A percentile compares a stretch with the other conserved stretches of the same genome.
Evolutionary conservation across 2,888 invertebrate genomes (phyloP).

Genomic region (Oligia fasciuncula): DNA sequence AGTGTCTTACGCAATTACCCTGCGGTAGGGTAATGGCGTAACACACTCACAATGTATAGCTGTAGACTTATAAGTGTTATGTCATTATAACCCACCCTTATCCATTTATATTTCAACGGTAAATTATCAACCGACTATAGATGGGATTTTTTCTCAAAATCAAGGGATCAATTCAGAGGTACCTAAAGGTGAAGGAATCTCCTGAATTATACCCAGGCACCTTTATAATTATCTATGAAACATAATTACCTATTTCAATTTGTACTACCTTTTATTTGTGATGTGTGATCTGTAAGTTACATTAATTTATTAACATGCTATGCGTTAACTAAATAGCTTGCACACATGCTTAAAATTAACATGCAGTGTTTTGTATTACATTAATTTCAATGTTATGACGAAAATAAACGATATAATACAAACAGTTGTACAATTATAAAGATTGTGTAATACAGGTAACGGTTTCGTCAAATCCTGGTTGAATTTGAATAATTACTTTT

Average conservation of each 20-base stretch:
- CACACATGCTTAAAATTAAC: background rate
- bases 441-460: background rate
- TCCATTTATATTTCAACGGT: background rate
- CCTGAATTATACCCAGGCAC: background rate
- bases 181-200: too few species aligned
- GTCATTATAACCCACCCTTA: background rate
- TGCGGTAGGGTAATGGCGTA: background rate
- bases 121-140: background rate
- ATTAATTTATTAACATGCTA: background rate
- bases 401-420: background rate
- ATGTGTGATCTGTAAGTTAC: background rate
- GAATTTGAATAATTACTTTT: background rate
- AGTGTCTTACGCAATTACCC: too few species aligned
- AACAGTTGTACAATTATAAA: constrained; percentile 1
- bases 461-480: background rate
- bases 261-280: background rate
- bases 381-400: constrained; percentile 1
- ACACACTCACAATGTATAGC: background rate
- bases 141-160: background rate
- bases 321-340: background rate
- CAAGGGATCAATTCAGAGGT: background rate
- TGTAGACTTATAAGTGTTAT: background rate
- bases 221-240: background rate
- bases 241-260: background rate
- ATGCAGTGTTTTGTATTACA: constrained; percentile 16